Conservation (phyloP, 1,140 invertebrate species). For the Asobara japonica region DNA sequence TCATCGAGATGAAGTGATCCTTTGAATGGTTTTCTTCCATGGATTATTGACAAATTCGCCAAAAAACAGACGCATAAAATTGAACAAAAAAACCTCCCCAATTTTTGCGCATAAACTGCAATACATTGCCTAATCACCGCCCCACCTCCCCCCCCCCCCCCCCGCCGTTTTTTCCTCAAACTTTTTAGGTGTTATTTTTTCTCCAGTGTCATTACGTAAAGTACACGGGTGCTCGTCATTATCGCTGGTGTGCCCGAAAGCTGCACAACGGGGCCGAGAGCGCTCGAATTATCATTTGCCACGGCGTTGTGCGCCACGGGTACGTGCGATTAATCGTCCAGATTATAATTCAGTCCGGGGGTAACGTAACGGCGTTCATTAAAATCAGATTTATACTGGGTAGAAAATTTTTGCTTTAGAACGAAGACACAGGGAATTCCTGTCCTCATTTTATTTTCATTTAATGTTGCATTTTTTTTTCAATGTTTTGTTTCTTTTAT, state of each 20-base stretch:
- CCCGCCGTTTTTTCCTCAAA: not conserved
- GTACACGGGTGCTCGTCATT: constrained; percentile 25
- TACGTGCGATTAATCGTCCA: constrained; percentile 41
- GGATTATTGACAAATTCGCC: not conserved
- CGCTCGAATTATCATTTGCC: constrained; percentile 41
- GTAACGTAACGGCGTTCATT: constrained; percentile 41
- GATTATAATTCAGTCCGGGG: constrained; percentile 41
- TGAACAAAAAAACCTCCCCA: too few species aligned
- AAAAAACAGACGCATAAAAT: too few species aligned
- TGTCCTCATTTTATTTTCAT: not conserved
- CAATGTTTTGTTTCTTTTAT: too few species aligned
- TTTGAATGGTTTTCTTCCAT: not conserved
- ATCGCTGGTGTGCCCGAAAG: not conserved
- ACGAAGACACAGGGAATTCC: not conserved
- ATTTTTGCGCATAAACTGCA: too few species aligned
- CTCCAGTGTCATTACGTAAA: constrained; percentile 23
- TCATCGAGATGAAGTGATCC: not conserved
- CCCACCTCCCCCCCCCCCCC: not conserved
- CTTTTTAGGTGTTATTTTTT: constrained; percentile 12
- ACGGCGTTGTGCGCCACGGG: not conserved
- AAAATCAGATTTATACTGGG: constrained; percentile 46
- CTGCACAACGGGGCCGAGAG: constrained; percentile 27
- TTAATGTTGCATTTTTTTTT: not conserved
- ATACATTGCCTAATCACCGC: not conserved
- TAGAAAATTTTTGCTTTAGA: constrained; percentile 35